Conservation (phyloP, 2,888 invertebrate genomes). For the Metalampra italica region DNA sequence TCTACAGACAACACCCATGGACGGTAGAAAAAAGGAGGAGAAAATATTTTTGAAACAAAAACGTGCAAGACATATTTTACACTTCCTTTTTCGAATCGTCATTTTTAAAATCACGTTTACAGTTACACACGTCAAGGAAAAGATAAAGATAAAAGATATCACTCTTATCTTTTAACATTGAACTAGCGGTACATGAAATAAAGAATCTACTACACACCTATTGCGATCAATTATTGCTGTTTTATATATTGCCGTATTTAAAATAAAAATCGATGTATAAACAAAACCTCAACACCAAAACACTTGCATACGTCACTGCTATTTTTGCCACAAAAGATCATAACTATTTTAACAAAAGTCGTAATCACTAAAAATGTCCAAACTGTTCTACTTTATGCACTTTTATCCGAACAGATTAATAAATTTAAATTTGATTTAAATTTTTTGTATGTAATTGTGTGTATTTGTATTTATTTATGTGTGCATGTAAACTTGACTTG, state of each 20-base stretch:
- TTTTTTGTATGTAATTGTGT: no score
- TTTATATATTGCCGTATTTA: conserved; percentile 29
- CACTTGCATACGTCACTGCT: not conserved
- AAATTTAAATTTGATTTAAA: no score
- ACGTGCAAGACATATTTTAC: conserved; percentile 2
- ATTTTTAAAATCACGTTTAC: conserved; percentile 3
- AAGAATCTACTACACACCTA: conserved; percentile 60
- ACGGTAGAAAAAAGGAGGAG: conserved; percentile 62
- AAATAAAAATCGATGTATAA: conserved; percentile 34
- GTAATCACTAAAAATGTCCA: no score
- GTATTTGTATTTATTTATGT: no score
- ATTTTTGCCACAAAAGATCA: not conserved
- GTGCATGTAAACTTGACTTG: no score
- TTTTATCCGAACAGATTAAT: no score
- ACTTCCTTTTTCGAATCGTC: conserved; percentile 8
- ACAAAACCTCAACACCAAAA: not conserved
- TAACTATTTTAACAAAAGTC: no score
- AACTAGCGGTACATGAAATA: conserved; percentile 65
- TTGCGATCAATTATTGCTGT: conserved; percentile 71
- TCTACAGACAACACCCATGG: conserved; percentile 69
- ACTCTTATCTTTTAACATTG: conserved; percentile 34
- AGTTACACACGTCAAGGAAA: conserved; percentile 13
- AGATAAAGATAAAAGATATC: conserved; percentile 3
- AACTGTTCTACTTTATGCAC: no score
- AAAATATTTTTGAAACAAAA: conserved; percentile 9